Conservation (phyloP, 2,113 vertebrate species). For the Ginglymostoma cirratum region DNA sequence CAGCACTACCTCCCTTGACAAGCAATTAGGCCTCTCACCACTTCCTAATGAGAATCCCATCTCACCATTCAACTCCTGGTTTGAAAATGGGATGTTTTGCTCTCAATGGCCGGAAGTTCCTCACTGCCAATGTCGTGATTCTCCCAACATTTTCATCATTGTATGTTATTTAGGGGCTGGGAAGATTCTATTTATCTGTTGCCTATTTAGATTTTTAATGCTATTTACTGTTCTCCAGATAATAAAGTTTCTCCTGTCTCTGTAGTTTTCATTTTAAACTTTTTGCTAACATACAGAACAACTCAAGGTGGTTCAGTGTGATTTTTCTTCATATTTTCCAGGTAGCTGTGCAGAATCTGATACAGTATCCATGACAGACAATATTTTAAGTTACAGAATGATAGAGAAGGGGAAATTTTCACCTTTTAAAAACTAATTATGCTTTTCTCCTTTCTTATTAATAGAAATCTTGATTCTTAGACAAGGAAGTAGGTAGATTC, state of each 20-base stretch:
- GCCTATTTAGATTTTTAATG: not conserved
- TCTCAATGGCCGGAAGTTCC: no score
- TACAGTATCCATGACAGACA: not conserved
- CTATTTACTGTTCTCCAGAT: not conserved
- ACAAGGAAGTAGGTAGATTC: not conserved
- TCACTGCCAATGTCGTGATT: no score
- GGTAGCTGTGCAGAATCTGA: not conserved
- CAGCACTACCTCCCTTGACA: no score
- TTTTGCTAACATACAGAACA: not conserved
- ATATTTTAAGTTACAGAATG: not conserved
- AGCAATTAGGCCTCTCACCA: no score
- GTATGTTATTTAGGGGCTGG: no score
- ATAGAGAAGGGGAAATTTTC: not conserved
- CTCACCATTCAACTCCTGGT: no score
- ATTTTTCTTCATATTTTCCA: not conserved
- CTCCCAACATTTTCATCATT: no score
- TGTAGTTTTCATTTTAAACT: not conserved
- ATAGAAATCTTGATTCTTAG: not conserved
- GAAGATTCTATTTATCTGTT: not conserved
- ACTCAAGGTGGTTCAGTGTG: not conserved
- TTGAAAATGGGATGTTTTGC: no score
- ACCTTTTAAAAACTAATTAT: not conserved
- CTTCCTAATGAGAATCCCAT: no score
- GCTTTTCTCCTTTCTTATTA: not conserved
- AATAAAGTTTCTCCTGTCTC: not conserved